Percentiles rank a stretch among this genome's conserved stretches.
Conservation (phyloP, 1,140 invertebrate genomes). For the Apis mellifera region Amel_HAv3.1 CM009936.2:5537001-5537500, state of each 20-base stretch:
- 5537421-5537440: neutral
- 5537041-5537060: neutral
- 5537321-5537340: conserved; percentile 38
- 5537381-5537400: neutral
- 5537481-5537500: neutral
- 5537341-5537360: conserved; percentile 25
- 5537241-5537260: conserved; percentile 49
- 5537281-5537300: conserved; percentile 47
- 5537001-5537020: neutral
- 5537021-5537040: neutral
- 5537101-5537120: conserved; percentile 21
- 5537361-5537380: conserved; percentile 24
- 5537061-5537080: neutral
- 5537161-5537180: neutral
- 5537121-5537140: conserved; percentile 2
- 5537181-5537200: neutral
- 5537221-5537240: conserved; percentile 16
- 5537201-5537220: conserved; percentile 24
- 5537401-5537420: neutral
- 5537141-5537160: neutral
- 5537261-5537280: conserved; percentile 47
- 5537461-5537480: neutral
- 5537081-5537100: neutral
- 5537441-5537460: neutral
- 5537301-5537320: conserved; percentile 42